Evolutionary conservation across 2,888 invertebrate genomes (phyloP), one percentile per base, ranked within the genome.

Genomic region (Drosophila melanosoma): DNA sequence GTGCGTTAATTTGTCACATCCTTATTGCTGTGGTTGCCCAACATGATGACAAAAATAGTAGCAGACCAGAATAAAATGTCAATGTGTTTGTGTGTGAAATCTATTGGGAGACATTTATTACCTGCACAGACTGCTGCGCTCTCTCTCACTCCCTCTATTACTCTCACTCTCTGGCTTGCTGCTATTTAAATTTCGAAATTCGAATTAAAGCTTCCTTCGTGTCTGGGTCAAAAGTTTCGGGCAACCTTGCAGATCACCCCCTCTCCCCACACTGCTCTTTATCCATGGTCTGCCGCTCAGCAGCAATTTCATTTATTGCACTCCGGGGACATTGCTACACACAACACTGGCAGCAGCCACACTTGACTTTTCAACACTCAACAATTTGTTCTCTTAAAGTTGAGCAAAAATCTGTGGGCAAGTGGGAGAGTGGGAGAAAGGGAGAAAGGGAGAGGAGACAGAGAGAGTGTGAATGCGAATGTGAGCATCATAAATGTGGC

Each of bases 81-180:
- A 36, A 38, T 35, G 17, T n/a, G 63, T 64, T 64, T 61, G 42
- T 54, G 67, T 61, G 66, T 62, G 65, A 51, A 88, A 82, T 89
- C 91, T 90, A 83, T 82, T 86, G 92, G 92, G 92, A 92, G 90
- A 91, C 92, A 92, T 92, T 92, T 92, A 82, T 92, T 91, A 89
- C 82, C 90, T 89, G 75, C 71, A 52, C 26, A 35, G 29, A 45
- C 33, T 29, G 49, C 23, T n/a, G 35, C 62, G 3, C 42, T 35
- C 52, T 35, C n/a, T 2, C 26, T 10, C 40, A 35, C 48, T 11
- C 57, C 32, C n/a, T 7, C 36, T 52, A 0, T 8, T 17, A 2
- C 45, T 8, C 53, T 15, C 38, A 8, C 36, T 23, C 35, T 36
- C 29, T 29, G 54, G 23, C n/a, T 26, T 56, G 26, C 29, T 33